phyloP scores from a whole-genome alignment of 2,888 invertebrate species.

The Hirtodrosophila alboralis region DNA sequence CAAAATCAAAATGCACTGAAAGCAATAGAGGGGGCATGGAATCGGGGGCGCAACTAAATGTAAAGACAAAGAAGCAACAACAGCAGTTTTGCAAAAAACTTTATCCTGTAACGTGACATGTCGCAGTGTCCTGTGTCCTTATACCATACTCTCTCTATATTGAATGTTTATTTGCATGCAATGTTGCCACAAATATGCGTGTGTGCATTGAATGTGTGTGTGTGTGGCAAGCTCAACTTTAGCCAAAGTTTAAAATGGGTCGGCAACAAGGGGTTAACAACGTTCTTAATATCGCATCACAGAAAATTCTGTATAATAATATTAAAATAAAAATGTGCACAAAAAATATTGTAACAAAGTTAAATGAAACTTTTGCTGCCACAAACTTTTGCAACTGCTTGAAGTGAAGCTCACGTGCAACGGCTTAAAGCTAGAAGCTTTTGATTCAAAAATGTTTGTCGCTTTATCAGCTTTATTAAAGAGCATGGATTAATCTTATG shows the following conservation, averaged over 20 bases:
- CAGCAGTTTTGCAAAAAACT: constrained; percentile 43
- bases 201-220: constrained; percentile 15
- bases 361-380: constrained; percentile 62
- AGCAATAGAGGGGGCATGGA: constrained; percentile 57
- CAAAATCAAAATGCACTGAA: constrained; percentile 77
- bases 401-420: constrained; percentile 17
- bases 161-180: constrained; percentile 77
- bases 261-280: constrained; percentile 67
- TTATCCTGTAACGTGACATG: constrained; percentile 57
- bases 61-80: constrained; percentile 20
- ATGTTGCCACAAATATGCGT: constrained; percentile 29
- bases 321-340: constrained; percentile 3
- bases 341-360: constrained; percentile 72
- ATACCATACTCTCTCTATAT: constrained; percentile 46
- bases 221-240: constrained; percentile 45
- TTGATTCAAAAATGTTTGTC: constrained; percentile 51
- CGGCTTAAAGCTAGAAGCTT: constrained; percentile 26
- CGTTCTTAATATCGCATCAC: constrained; percentile 68
- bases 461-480: constrained; percentile 13
- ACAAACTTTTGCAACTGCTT: constrained; percentile 33
- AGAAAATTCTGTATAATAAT: constrained; percentile 20
- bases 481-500: constrained; percentile 30
- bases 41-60: background rate
- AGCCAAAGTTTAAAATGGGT: constrained; percentile 39
- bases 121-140: constrained; percentile 26